These are phyloP conservation scores for Erynnis tages DNA, from an alignment of 2,888 invertebrate species.

Conservation along the genomic window DNA sequence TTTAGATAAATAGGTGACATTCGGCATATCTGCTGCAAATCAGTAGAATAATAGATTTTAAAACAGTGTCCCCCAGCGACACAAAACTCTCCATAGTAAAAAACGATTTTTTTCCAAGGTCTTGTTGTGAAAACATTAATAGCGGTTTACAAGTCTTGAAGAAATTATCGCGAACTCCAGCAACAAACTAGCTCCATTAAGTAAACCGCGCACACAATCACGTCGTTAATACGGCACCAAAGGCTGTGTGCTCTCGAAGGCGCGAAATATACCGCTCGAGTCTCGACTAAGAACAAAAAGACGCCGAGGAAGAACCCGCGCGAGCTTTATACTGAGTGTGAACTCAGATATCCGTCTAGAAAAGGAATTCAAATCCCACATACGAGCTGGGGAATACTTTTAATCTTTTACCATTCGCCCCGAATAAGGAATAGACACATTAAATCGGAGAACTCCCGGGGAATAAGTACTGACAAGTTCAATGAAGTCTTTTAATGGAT, in stretches of 20 bases:
- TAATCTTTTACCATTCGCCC: constrained; percentile 38
- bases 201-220: constrained; percentile 16
- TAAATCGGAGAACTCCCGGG: constrained; percentile 10
- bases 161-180: too few species aligned
- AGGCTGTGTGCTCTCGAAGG: constrained; percentile 18
- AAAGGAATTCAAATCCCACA: constrained; percentile 38
- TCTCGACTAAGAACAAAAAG: constrained; percentile 27
- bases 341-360: constrained; percentile 38
- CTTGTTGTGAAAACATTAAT: too few species aligned
- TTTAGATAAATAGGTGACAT: constrained; percentile 7
- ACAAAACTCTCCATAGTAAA: too few species aligned
- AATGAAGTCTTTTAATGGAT: constrained; percentile 11
- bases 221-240: constrained; percentile 13
- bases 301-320: constrained; percentile 28
- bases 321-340: constrained; percentile 35
- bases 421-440: constrained; percentile 33
- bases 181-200: constrained; percentile 18
- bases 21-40: background rate
- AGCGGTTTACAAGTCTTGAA: too few species aligned
- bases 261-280: constrained; percentile 30
- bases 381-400: constrained; percentile 35
- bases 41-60: background rate
- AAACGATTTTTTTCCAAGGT: too few species aligned
- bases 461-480: constrained; percentile 15
- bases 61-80: too few species aligned